Conservation (phyloP, 2,113 vertebrate species). For the Oreocharis arfaki region DNA sequence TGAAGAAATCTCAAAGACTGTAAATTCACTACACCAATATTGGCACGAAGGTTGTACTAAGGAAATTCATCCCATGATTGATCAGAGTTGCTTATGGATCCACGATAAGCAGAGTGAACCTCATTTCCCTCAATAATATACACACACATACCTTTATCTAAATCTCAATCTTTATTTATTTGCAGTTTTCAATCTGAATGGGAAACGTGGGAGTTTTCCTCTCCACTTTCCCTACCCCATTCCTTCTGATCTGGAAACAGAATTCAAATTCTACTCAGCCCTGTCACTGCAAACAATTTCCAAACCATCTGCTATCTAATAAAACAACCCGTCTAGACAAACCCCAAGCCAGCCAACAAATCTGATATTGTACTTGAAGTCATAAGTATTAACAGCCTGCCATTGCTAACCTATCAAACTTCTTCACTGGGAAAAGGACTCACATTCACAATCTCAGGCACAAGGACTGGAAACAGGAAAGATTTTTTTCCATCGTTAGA, state of each 20-base stretch:
- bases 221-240: not conserved
- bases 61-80: not conserved
- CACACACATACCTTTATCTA: not conserved
- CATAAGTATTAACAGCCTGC: constrained; percentile 46
- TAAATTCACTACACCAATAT: not conserved
- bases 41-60: not conserved
- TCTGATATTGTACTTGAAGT: constrained; percentile 37
- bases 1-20: not conserved
- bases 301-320: constrained; percentile 65
- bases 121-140: not conserved
- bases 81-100: not conserved
- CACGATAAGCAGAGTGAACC: not conserved
- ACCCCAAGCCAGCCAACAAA: constrained; percentile 30
- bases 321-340: constrained; percentile 58
- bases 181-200: not conserved
- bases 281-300: constrained; percentile 54
- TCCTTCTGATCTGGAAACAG: not conserved
- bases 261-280: constrained; percentile 43
- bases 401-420: constrained; percentile 15
- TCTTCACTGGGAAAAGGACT: constrained; percentile 10
- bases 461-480: not conserved
- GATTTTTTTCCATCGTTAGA: not conserved
- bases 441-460: not conserved
- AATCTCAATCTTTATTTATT: not conserved
- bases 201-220: not conserved